A percentile compares a stretch with the other conserved stretches of the same genome.
Evolutionary conservation across 2,113 vertebrate genomes (phyloP).

Genomic region (Nesoenas mayeri): DNA sequence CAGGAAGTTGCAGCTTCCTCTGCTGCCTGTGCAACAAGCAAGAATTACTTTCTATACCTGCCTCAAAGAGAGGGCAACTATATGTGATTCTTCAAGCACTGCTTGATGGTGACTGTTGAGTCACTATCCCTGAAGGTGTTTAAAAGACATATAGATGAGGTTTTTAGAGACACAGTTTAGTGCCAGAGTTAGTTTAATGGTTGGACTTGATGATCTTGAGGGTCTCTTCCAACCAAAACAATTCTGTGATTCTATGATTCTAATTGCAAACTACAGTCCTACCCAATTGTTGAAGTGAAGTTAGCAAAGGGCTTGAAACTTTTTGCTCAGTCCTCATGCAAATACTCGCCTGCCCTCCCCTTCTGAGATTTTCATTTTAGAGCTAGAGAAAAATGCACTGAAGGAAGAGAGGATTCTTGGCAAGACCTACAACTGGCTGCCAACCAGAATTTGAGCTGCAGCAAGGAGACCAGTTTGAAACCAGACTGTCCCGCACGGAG

Average conservation of each 20-base stretch:
- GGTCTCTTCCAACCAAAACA: no score
- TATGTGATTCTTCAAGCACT: not conserved
- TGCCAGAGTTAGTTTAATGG: no score
- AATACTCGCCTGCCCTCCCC: not conserved
- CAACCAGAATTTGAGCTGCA: slow-evolving; percentile 17
- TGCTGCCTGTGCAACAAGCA: not conserved
- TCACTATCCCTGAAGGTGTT: no score
- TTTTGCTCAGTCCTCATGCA: not conserved
- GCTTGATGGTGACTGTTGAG: not conserved
- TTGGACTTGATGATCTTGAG: no score
- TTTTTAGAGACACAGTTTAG: no score
- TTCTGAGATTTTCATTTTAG: slow-evolving; percentile 23
- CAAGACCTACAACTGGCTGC: not conserved
- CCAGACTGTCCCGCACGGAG: not conserved
- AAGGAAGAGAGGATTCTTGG: slow-evolving; percentile 43
- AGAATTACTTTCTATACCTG: not conserved
- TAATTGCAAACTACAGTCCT: not conserved
- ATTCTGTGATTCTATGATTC: no score
- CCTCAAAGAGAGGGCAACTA: not conserved
- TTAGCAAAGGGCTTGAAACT: not conserved
- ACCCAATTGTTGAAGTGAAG: not conserved
- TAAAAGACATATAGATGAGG: no score
- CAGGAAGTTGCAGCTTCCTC: not conserved
- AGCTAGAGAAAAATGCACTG: not conserved
- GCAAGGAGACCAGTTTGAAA: not conserved